These are phyloP conservation scores for Stylophora pistillata DNA, from an alignment of 64 coral and sea anemone genomes.

Conservation along the genomic window DNA sequence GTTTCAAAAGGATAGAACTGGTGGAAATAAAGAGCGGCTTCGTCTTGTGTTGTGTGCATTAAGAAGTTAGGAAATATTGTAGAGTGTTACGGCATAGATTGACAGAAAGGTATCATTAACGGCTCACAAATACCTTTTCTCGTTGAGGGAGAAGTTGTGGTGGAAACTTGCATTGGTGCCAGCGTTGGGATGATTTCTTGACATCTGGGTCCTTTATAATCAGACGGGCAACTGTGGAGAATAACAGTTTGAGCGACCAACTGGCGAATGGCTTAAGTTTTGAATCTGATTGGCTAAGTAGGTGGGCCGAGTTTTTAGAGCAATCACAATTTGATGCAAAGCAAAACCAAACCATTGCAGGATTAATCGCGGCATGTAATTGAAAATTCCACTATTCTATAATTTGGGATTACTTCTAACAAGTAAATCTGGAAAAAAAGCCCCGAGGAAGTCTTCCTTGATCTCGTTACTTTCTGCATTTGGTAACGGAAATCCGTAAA, in stretches of 20 bases:
- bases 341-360: no score
- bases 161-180: not conserved
- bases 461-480: no score
- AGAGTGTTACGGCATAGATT: slow-evolving; percentile 18
- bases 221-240: not conserved
- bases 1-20: slow-evolving; percentile 34
- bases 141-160: not conserved
- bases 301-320: no score
- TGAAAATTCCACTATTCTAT: no score
- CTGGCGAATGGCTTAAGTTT: no score
- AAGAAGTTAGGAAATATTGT: slow-evolving; percentile 53
- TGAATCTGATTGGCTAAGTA: no score
- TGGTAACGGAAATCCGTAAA: no score
- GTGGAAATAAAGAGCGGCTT: slow-evolving; percentile 27
- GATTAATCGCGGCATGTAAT: no score
- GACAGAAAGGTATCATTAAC: slow-evolving; percentile 41
- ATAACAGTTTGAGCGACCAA: not conserved
- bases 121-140: not conserved
- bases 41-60: slow-evolving; percentile 28
- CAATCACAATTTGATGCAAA: no score
- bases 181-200: not conserved
- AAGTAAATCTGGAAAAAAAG: no score
- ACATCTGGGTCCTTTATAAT: not conserved
- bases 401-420: no score
- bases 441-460: no score